These are phyloP conservation scores for Polyodon spathula DNA, from an alignment of 2,113 vertebrate species.

Conservation along the genomic window DNA sequence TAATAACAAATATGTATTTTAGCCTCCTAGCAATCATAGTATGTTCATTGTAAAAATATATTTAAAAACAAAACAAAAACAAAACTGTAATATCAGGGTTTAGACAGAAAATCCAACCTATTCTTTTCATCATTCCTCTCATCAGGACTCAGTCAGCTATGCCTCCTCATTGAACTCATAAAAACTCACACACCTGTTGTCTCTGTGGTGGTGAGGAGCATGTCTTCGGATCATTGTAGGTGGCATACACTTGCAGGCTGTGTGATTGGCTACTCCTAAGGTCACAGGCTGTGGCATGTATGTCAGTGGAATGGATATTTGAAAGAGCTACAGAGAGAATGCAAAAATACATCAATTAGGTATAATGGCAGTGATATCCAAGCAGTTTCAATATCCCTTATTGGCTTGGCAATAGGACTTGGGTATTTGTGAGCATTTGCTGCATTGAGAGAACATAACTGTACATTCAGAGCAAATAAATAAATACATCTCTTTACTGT, in stretches of 20 bases:
- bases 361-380: not conserved
- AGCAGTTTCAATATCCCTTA: constrained; percentile 18
- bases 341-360: not conserved
- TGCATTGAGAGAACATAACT: not conserved
- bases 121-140: not conserved
- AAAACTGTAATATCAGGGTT: too few species aligned
- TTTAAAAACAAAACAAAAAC: too few species aligned
- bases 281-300: constrained; percentile 79
- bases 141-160: not conserved
- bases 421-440: too few species aligned
- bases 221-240: constrained; percentile 57
- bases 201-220: constrained; percentile 34
- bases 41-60: too few species aligned
- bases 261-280: constrained; percentile 88
- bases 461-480: not conserved
- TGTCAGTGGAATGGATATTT: constrained; percentile 77
- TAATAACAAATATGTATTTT: too few species aligned
- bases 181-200: constrained; percentile 42
- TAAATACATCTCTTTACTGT: constrained; percentile 62
- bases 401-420: too few species aligned
- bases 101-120: too few species aligned
- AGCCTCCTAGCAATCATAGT: too few species aligned
- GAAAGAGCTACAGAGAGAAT: constrained; percentile 64
- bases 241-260: constrained; percentile 77
- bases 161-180: too few species aligned